Evolutionary conservation across 2,888 invertebrate genomes (phyloP), one percentile per base, ranked within the genome.

Genomic region (Eilema sororculum): DNA sequence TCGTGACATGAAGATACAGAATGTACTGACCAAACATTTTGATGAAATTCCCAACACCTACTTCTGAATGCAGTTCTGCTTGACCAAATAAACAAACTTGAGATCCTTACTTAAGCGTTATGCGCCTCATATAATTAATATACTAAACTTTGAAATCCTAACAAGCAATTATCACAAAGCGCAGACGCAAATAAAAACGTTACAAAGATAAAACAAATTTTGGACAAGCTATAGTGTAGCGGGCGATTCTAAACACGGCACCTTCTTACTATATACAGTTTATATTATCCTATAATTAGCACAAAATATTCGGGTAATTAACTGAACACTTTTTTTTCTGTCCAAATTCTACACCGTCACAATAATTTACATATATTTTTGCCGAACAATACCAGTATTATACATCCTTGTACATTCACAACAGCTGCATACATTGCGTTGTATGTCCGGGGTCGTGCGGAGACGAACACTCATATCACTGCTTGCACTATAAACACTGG

Each of bases 141-240:
- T 33, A 12, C 52, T 56, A 37, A 74, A 67, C 67, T 66, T 78
- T 73, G 67, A 76, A 74, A 73, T 78, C 72, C 37, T 71, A 74
- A 58, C 71, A 74, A 72, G 73, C 72, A 78, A 78, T 72, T 80
- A 78, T 80, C 74, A 82, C 82, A 82, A 80, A 75, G 64, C 73
- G 68, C 60, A 60, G 72, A 70, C 57, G 61, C 24, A 72, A 25
- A 69, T 58, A 28, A 65, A 63, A 46, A 65, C 71, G 66, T 72
- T 33, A 69, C 64, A 74, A 72, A 68, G 24, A 24, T 52, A 28
- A 65, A 61, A 65, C 24, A 25, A 56, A 67, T 74, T 71, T 77
- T 71, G 56, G 59, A 69, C 37, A 59, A 77, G 70, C 68, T 68
- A 68, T n/a, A 60, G 65, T 46, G 22, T 71, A 65, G 28, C 61